Base-by-base conservation (phyloP, 1,140 invertebrate species). In the Listronotus oregonensis region DNA sequence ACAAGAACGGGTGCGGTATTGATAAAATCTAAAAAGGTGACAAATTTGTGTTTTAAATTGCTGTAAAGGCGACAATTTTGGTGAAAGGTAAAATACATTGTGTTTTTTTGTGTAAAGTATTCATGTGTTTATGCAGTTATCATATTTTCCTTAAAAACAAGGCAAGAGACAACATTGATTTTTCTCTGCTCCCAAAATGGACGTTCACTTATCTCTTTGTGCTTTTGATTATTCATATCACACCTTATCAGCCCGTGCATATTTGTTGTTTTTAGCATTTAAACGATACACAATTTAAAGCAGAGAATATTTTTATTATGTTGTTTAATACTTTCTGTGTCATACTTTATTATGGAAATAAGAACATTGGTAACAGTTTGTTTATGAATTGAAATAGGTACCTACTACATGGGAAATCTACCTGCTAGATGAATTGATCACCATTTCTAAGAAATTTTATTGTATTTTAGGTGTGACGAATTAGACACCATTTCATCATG, bases 401-500 rank as follows among this genome's bases (percentile, higher is more conserved):
- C 17, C n/a, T 14, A 58, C 37, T 8, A 5, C 14, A 14, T 37
- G 34, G 34, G 11, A 37, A 37, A 37, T 10, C 11, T 37, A 37
- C 34, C 34, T 37, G 34, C 34, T 37, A 37, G 34, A 37, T 37
- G 34, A 37, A 37, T 37, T 10, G 3, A 37, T 46, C 42, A 60
- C 49, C 42, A 60, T 54, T 66, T 66, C 57, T 56, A 14, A 58
- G 55, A 65, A 67, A 39, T 50, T 37, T 34, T 56, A 14, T 70
- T 44, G 44, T 66, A 11, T 72, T 68, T 64, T 60, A 71, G 74
- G 73, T 73, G 69, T 75, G 68, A 57, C 67, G 75, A 78, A 56
- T 62, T 32, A 72, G n/a, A 10, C 54, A 61, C 40, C 63, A 17
- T 50, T 76, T 74, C 78, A 77, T 71, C 73, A 91, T 91, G 88